Base-by-base conservation (phyloP, 2,113 vertebrate species). In the Pandion haliaetus region DNA sequence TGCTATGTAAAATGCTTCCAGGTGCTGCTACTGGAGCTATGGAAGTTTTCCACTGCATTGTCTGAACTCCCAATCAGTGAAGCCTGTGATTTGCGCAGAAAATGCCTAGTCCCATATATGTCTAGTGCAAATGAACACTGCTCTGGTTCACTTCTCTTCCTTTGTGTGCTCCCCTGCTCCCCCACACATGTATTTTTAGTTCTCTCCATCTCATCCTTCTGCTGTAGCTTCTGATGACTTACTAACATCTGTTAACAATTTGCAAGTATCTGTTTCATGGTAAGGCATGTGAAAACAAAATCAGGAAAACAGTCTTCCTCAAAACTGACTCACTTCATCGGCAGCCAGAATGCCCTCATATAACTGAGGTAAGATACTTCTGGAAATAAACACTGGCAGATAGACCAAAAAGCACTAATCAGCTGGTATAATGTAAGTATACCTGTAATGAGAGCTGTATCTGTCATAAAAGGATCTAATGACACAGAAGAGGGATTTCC, bases 31-130 rank as follows among this genome's bases (percentile, higher is more conserved):
- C 25, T 49, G 49, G 25, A 63, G 15, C 24, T 34, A 45, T 8
- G 19, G 42, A 24, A 34, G 12, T 45, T 88, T 94, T 65, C 29
- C 55, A 61, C 42, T 52, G 26, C 26, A 23, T 14, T 52, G 34
- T 31, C 44, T 65, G 76, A 65, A 55, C 12, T 50, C 45, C 2
- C 1, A 69, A 10, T 49, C 38, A 45, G 42, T 44, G 14, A 87
- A 62, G n/a, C 23, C n/a, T 74, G 59, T 84, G 36, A 74, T 61
- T 66, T 82, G 18, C 1, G 0, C 36, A 49, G n/a, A 82, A 85
- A 47, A 61, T 40, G 1, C 49, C 44, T 18, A 21, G 20, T 82
- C 47, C 13, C n/a, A n/a, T 12, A 6, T 36, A 36, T 0, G 0
- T 52, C 17, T 80, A 6, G 17, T 67, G 67, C 45, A 63, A 61